Evolutionary conservation across 2,113 vertebrate species (phyloP).

Genomic region (Pteruthius melanotis): DNA sequence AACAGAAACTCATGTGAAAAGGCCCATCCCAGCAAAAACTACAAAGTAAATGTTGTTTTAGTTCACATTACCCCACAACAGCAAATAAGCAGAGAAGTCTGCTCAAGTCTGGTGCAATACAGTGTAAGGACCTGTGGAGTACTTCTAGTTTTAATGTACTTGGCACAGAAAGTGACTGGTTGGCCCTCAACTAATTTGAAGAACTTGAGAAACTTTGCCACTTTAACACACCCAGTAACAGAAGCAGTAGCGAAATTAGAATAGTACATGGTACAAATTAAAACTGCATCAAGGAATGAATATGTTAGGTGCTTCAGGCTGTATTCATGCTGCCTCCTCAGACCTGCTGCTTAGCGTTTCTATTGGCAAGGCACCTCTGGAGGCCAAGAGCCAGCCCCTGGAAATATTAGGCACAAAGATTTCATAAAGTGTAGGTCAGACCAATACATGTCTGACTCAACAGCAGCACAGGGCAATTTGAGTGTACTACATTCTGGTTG

Average conservation of each 20-base stretch:
- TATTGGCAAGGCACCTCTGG: not conserved
- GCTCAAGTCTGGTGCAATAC: not conserved
- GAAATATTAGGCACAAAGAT: not conserved
- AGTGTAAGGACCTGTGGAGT: not conserved
- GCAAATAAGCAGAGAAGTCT: not conserved
- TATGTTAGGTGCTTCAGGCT: not conserved
- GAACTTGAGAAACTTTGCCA: not conserved
- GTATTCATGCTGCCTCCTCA: not conserved
- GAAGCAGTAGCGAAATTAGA: not conserved
- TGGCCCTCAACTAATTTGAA: not conserved
- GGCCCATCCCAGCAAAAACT: not conserved
- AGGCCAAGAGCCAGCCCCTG: not conserved
- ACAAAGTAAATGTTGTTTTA: not conserved
- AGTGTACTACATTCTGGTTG: not conserved
- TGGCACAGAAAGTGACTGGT: not conserved
- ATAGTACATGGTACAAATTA: not conserved
- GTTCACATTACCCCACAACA: not conserved
- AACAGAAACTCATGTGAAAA: not conserved
- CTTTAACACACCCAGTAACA: not conserved
- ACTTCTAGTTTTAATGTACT: not conserved
- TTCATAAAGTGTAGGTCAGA: slow-evolving; percentile 6
- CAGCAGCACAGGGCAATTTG: not conserved
- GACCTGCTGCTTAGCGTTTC: not conserved
- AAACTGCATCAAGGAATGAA: not conserved
- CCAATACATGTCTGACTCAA: not conserved